Evolutionary conservation across 2,888 invertebrate species (phyloP).

Genomic region (Seira ritae): DNA sequence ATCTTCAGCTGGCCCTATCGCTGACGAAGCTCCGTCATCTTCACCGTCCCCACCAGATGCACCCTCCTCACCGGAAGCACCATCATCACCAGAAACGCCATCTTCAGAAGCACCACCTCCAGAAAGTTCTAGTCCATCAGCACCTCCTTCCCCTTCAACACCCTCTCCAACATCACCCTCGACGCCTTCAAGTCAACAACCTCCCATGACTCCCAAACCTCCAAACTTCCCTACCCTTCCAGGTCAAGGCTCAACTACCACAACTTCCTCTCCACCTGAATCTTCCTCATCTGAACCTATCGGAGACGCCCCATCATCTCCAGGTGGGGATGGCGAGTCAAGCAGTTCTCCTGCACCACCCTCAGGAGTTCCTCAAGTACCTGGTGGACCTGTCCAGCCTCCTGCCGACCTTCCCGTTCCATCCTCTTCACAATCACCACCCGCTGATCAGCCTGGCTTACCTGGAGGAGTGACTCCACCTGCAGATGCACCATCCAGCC

Average conservation of each 20-base stretch:
- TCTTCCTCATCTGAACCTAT: background rate
- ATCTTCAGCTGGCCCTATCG: no score
- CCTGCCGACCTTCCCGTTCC: slow-evolving; percentile 34
- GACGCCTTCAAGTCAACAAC: no score
- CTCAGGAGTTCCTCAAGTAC: background rate
- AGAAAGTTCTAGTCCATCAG: slow-evolving; percentile 38
- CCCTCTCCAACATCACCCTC: background rate
- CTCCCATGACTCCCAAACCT: slow-evolving; percentile 15
- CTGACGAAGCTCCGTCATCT: no score
- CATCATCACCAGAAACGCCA: no score
- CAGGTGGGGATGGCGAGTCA: no score
- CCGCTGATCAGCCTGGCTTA: slow-evolving; percentile 25
- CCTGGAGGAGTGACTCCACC: slow-evolving; percentile 19
- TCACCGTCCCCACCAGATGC: slow-evolving; percentile 27
- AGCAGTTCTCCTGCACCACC: background rate
- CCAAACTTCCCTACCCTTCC: slow-evolving; percentile 34
- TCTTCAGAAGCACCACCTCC: slow-evolving; percentile 15
- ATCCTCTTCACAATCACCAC: no score
- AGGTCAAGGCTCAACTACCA: slow-evolving; percentile 18
- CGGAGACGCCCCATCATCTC: background rate
- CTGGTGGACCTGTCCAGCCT: slow-evolving; percentile 23
- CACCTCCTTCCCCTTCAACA: slow-evolving; percentile 20
- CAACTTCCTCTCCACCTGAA: slow-evolving; percentile 24
- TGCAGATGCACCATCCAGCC: slow-evolving; percentile 17
- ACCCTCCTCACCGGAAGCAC: slow-evolving; percentile 17